These are phyloP conservation scores for Meda fulgida DNA, from an alignment of 2,797 vertebrate species.

Conservation along the genomic window DNA sequence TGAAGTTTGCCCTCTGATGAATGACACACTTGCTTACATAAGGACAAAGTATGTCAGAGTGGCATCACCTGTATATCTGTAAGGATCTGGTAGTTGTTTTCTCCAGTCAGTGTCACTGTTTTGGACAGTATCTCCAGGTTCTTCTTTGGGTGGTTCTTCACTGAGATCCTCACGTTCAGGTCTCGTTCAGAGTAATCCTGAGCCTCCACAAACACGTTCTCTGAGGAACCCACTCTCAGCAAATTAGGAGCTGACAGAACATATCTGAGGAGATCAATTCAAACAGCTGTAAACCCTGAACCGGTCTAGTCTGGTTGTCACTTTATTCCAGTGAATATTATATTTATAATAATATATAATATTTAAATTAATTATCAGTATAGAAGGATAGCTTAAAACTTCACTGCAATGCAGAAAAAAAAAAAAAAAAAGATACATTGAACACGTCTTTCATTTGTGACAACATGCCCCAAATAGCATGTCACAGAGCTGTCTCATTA, in stretches of 20 bases:
- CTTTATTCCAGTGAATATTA: not conserved
- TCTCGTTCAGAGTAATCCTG: not conserved
- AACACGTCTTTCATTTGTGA: not conserved
- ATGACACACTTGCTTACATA: not conserved
- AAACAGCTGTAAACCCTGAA: not conserved
- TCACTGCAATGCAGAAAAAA: no score
- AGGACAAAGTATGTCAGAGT: not conserved
- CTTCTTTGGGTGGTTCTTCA: conserved; percentile 53
- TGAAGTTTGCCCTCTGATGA: not conserved
- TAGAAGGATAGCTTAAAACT: not conserved
- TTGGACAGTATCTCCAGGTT: not conserved
- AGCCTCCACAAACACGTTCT: conserved; percentile 57
- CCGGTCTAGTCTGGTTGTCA: no score
- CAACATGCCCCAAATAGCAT: not conserved
- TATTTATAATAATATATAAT: no score
- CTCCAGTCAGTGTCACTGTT: conserved; percentile 9
- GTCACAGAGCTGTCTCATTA: not conserved
- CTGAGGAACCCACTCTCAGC: conserved; percentile 57
- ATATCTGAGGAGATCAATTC: conserved; percentile 20
- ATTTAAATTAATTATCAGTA: no score
- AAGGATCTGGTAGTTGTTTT: conserved; percentile 22
- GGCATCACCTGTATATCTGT: conserved; percentile 41
- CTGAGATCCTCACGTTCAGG: conserved; percentile 40
- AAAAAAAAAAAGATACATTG: not conserved
- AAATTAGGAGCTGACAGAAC: conserved; percentile 61